Base-by-base conservation (phyloP, 2,888 invertebrate genomes). In the Agonopterix alstromeriana region DNA sequence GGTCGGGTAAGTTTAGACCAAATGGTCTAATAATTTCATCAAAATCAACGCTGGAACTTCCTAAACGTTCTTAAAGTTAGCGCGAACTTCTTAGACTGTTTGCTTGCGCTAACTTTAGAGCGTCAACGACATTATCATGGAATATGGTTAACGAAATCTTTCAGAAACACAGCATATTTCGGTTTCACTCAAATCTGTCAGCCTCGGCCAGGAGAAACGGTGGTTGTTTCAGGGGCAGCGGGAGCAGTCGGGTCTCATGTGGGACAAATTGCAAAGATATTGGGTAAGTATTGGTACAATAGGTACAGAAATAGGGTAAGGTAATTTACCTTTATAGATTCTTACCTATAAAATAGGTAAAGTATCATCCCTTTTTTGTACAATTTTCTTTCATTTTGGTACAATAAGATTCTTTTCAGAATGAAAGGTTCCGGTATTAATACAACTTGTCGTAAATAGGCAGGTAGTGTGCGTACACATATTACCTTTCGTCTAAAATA, bases 171-270 rank as follows among this genome's bases (percentile, higher is more conserved):
- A 2, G 93, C 94, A 0, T 93, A 93, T 63, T 94, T 94, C 66
- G 94, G 94, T 2, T 83, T 94, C 8, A 70, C 90, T 10, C 91
- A 93, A 53, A 70, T 94, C 42, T 94, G 93, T 62, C 70, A 91
- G 47, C 93, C 94, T 0, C 90, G 92, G 69, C 59, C 87, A 1
- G 93, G 93, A 5, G 94, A 95, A 63, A 92, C 92, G 0, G 90
- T 94, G 1, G 91, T 94, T 2, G 90, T 94, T 2, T 91, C 90
- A 3, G 91, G 92, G 4, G 94, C 94, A 1, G 94, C 93, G 0
- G 94, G 94, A 3, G 94, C 94, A 8, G 94, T 94, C 3, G 95
- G 94, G 12, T 92, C 90, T 52, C 88, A 92, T 42, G 94, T 94
- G 2, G 94, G 94, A 10, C 94, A 94, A 78, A 93, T 95, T 53